Evolutionary conservation across 2,797 vertebrate genomes (phyloP).

Genomic region (Urosaurus nigricauda): DNA sequence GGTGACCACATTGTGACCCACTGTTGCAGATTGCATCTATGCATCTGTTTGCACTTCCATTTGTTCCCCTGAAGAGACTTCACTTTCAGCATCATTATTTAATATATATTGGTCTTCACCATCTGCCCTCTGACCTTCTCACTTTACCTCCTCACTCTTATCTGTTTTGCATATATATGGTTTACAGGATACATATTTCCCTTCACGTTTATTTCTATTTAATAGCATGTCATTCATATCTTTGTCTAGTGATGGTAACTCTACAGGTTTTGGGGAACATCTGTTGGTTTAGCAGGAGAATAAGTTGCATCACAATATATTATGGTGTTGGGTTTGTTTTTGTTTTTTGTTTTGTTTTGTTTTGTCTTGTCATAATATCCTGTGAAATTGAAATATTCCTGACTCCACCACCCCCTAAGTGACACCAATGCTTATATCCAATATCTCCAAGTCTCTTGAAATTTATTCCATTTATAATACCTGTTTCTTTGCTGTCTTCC

Average conservation of each 20-base stretch:
- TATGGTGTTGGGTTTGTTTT: background rate
- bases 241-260: background rate
- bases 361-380: background rate
- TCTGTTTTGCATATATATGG: background rate
- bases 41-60: background rate
- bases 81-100: background rate
- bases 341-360: background rate
- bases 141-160: background rate
- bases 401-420: too few species aligned
- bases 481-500: background rate
- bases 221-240: background rate
- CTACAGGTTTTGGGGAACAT: background rate
- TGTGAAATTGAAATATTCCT: background rate
- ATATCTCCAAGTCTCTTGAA: background rate
- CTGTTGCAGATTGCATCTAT: background rate
- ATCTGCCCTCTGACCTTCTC: background rate
- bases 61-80: background rate
- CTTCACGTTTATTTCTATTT: background rate
- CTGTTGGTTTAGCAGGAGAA: background rate
- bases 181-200: background rate
- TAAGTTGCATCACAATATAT: background rate
- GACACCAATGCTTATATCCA: background rate
- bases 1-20: background rate
- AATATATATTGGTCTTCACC: background rate
- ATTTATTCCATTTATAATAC: too few species aligned